phyloP scores from a whole-genome alignment of 2,888 invertebrate genomes.

The Formica aserva region DNA sequence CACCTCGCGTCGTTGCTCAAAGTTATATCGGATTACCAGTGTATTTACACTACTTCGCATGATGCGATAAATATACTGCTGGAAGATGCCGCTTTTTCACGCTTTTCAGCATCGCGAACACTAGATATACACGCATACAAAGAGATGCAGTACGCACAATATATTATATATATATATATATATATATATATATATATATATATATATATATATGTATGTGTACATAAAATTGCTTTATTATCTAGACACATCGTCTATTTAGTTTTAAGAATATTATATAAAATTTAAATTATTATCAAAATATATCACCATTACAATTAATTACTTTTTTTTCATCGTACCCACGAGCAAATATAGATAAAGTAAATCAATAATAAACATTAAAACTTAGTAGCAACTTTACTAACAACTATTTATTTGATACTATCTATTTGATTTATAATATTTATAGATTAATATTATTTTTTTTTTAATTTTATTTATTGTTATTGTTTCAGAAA shows the following conservation, averaged over 20 bases:
- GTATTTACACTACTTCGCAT: slow-evolving; percentile 17
- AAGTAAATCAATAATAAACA: neutral
- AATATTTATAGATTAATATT: neutral
- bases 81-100: slow-evolving; percentile 2
- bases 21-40: slow-evolving; percentile 35
- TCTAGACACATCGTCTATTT: neutral
- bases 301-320: neutral
- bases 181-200: too few species aligned
- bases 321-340: neutral
- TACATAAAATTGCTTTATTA: neutral
- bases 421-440: neutral
- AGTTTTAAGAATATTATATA: neutral
- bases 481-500: slow-evolving; percentile 27
- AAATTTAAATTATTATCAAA: neutral
- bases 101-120: neutral
- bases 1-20: slow-evolving; percentile 18
- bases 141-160: neutral
- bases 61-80: neutral
- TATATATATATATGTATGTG: too few species aligned
- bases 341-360: neutral
- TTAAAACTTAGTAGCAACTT: neutral
- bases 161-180: neutral
- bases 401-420: too few species aligned
- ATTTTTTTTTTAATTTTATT: neutral
- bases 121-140: neutral